phyloP scores from a whole-genome alignment of 1,140 invertebrate genomes.

The Parapsyche elsis region DNA sequence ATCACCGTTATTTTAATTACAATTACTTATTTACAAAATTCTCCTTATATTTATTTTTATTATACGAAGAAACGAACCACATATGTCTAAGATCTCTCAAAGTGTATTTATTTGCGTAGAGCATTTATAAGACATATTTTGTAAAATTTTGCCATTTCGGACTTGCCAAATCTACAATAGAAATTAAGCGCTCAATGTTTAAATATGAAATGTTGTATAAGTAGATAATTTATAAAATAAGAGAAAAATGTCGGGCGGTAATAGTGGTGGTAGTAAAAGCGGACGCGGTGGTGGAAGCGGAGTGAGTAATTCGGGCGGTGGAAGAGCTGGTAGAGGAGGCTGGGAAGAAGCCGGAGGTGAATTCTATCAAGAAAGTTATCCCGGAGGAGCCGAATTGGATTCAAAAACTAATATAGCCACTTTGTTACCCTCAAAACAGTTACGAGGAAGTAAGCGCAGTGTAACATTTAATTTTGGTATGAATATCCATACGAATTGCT shows the following conservation, averaged over 20 bases:
- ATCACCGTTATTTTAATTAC: background rate
- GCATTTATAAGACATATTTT: background rate
- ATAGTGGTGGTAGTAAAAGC: constrained; percentile 57
- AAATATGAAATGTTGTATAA: background rate
- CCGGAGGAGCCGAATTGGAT: constrained; percentile 73
- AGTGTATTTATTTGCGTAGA: background rate
- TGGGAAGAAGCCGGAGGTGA: constrained; percentile 88
- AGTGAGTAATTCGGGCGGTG: constrained; percentile 52
- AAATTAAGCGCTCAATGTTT: background rate
- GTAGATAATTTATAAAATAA: background rate
- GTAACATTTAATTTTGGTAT: background rate
- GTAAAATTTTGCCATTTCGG: background rate
- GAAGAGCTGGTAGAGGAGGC: constrained; percentile 61
- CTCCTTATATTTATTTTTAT: background rate
- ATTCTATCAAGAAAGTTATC: constrained; percentile 88
- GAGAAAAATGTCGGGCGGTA: constrained; percentile 64
- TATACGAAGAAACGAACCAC: no score
- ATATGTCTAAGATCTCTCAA: no score
- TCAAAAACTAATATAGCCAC: constrained; percentile 77
- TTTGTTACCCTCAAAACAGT: constrained; percentile 81
- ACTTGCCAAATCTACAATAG: background rate
- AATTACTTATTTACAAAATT: background rate
- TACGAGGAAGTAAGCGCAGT: constrained; percentile 70
- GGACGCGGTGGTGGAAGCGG: constrained; percentile 35
- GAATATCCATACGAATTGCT: background rate